Evolutionary conservation across 2,113 vertebrate genomes (phyloP), one percentile per base, ranked within the genome.

Genomic region (Brevimyrus niger): DNA sequence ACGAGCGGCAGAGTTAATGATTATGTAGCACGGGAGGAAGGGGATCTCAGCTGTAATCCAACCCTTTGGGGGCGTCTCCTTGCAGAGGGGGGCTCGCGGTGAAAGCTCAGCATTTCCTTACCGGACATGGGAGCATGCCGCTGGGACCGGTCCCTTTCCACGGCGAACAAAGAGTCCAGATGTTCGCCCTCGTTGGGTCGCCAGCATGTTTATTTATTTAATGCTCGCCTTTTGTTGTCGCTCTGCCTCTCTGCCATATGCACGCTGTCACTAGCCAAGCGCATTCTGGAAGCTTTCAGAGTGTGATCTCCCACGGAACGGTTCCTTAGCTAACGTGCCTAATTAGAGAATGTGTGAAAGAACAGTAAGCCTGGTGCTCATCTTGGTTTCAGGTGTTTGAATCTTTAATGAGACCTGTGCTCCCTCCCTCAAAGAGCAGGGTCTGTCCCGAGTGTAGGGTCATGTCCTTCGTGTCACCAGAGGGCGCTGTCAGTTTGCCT

Each of bases 241-340:
- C 19, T 1, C 38, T 0, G 82, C 21, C 82, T 84, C 82, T 23
- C 73, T 80, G 35, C 73, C 35, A 80, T 80, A 80, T 80, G 73
- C 35, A 80, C 35, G 4, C 73, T 80, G 73, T 80, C 73, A 42
- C 73, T 42, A 42, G 73, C 73, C 73, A 80, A 80, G 73, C 5
- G 17, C 35, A 42, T 80, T 80, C 73, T 80, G 73, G 73, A 80
- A 80, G 31, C 73, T 80, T 80, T 42, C 35, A 80, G 31, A 42
- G 73, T 80, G 73, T 38, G 73, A 38, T 80, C 73, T 35, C 73
- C 35, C 73, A 80, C 73, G 38, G 73, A 69, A 38, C 35, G 15
- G 73, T 80, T 80, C 73, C 73, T 80, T 42, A 80, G 73, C 73
- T 80, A 80, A 80, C 35, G 73, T 80, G 73, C 73, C 73, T 80